Evolutionary conservation across 2,113 vertebrate genomes (phyloP).

Genomic region (Salvelinus namaycush): DNA sequence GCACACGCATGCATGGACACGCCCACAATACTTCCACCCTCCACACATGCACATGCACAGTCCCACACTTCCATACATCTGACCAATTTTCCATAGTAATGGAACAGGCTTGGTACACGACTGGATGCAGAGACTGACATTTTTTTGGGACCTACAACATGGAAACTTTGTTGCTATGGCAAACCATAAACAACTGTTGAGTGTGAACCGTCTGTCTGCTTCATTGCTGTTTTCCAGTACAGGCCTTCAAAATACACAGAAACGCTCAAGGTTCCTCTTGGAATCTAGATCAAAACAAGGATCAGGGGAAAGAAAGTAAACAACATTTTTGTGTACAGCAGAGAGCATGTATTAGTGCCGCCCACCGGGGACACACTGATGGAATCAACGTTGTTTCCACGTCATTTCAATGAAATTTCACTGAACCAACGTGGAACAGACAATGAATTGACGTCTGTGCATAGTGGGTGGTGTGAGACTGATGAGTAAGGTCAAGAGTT

Average conservation of each 20-base stretch:
- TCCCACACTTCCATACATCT: not conserved
- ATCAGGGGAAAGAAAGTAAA: slow-evolving; percentile 21
- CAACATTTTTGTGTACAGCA: slow-evolving; percentile 27
- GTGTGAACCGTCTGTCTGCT: slow-evolving; percentile 43
- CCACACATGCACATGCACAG: not conserved
- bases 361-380: too few relatives aligned
- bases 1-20: not conserved
- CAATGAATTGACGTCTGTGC: too few relatives aligned
- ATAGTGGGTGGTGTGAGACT: not conserved
- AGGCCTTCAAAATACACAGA: slow-evolving; percentile 22
- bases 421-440: too few relatives aligned
- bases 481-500: not conserved
- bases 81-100: slow-evolving; percentile 6
- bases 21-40: too few relatives aligned
- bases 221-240: slow-evolving; percentile 42
- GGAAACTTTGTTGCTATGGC: slow-evolving; percentile 67
- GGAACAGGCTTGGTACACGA: slow-evolving; percentile 25
- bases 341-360: not conserved
- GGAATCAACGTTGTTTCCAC: too few relatives aligned
- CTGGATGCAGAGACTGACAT: slow-evolving; percentile 21
- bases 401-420: too few relatives aligned
- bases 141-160: slow-evolving; percentile 37
- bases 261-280: slow-evolving; percentile 15
- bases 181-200: slow-evolving; percentile 64
- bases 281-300: slow-evolving; percentile 22